phyloP scores from a whole-genome alignment of 2,888 invertebrate species.

The Pteria penguin region DNA sequence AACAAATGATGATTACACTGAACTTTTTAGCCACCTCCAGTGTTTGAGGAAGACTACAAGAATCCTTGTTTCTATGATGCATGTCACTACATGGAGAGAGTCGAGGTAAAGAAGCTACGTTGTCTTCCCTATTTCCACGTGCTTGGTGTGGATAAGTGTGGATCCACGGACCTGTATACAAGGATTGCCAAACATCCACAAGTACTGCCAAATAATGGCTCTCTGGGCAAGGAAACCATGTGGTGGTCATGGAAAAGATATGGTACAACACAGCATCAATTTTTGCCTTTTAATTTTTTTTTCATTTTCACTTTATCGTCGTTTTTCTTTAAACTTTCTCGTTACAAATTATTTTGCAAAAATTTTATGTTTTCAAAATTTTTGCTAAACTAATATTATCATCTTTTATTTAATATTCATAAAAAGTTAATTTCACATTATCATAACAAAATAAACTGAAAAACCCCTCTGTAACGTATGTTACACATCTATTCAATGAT shows the following conservation, averaged over 20 bases:
- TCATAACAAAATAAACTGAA: too few relatives aligned
- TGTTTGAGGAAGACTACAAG: slow-evolving; percentile 45
- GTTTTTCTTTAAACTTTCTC: not conserved
- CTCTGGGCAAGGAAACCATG: slow-evolving; percentile 62
- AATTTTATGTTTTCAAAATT: not conserved
- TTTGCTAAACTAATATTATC: too few relatives aligned
- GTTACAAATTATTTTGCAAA: not conserved
- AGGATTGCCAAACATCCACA: slow-evolving; percentile 60
- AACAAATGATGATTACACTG: too few relatives aligned
- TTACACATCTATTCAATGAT: too few relatives aligned
- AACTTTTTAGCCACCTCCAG: slow-evolving; percentile 48
- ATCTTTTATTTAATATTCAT: too few relatives aligned
- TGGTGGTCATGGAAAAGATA: slow-evolving; percentile 71
- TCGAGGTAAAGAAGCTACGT: slow-evolving; percentile 29
- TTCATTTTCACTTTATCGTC: not conserved
- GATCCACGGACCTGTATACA: slow-evolving; percentile 66
- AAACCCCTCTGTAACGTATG: too few relatives aligned
- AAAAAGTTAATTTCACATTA: too few relatives aligned
- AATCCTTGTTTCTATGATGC: slow-evolving; percentile 58
- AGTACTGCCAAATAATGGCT: slow-evolving; percentile 55
- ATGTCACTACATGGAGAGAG: slow-evolving; percentile 9
- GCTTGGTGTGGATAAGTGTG: slow-evolving; percentile 70
- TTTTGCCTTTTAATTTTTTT: not conserved
- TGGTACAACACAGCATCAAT: too few relatives aligned
- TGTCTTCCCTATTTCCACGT: slow-evolving; percentile 71